A percentile compares a stretch with the other conserved stretches of the same genome.
Conservation (phyloP, 2,888 invertebrate genomes). For the Eurytoma californica region DNA sequence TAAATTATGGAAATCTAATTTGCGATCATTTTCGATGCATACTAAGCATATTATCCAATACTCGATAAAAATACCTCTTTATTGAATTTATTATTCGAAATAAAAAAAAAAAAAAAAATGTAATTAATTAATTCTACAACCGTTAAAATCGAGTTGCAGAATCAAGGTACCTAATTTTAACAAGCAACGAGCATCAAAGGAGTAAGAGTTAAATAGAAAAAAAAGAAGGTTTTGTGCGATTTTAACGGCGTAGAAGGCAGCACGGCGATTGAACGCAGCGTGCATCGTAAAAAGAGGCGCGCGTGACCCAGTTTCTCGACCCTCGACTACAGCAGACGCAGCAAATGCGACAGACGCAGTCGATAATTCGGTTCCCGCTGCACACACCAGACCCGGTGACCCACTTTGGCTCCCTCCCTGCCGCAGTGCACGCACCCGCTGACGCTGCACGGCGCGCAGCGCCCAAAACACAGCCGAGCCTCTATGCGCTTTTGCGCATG, state of each 20-base stretch:
- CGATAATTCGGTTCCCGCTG: constrained; percentile 52
- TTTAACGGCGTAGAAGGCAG: background rate
- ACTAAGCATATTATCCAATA: too few relatives aligned
- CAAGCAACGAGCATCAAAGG: too few relatives aligned
- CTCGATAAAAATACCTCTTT: too few relatives aligned
- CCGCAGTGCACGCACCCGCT: background rate
- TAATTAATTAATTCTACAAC: too few relatives aligned
- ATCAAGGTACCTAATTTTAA: too few relatives aligned
- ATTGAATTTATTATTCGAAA: too few relatives aligned
- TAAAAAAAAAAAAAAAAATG: too few relatives aligned
- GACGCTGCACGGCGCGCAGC: constrained; percentile 20
- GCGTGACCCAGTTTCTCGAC: constrained; percentile 35
- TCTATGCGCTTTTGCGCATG: background rate
- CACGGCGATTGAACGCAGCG: background rate
- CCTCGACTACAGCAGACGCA: constrained; percentile 14
- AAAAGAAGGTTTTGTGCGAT: too few relatives aligned
- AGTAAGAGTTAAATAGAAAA: too few relatives aligned
- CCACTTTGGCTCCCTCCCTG: constrained; percentile 18
- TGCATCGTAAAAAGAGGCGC: constrained; percentile 24
- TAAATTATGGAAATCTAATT: too few relatives aligned
- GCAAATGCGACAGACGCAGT: constrained; percentile 15
- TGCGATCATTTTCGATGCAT: too few relatives aligned
- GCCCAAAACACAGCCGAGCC: background rate
- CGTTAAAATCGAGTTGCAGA: too few relatives aligned
- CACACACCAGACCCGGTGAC: constrained; percentile 48